A percentile compares a stretch with the other conserved stretches of the same genome.
These are phyloP conservation scores for Oligia strigilis DNA, from an alignment of 2,888 invertebrate species.

Conservation along the genomic window DNA sequence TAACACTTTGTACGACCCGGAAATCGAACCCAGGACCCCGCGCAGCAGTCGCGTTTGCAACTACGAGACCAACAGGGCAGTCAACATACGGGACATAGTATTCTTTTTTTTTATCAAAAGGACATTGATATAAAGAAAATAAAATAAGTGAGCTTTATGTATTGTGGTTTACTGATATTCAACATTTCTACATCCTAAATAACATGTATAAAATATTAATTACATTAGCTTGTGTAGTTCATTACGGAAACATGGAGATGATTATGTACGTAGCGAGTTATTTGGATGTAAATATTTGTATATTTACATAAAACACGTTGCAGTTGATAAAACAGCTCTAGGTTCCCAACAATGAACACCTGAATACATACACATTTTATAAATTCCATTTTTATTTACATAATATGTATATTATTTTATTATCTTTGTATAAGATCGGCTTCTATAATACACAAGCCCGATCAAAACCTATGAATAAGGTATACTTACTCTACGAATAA, in stretches of 20 bases:
- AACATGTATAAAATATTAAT: slow-evolving; percentile 56
- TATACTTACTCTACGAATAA: too few species aligned
- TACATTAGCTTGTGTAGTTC: slow-evolving; percentile 21
- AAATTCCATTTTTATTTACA: slow-evolving; percentile 48
- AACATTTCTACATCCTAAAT: slow-evolving; percentile 45
- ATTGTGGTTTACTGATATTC: slow-evolving; percentile 39
- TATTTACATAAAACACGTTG: too few species aligned
- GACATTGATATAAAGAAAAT: neutral
- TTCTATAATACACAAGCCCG: slow-evolving; percentile 24
- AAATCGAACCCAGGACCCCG: too few species aligned
- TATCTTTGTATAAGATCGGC: slow-evolving; percentile 23
- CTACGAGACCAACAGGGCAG: too few species aligned
- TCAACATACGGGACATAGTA: too few species aligned
- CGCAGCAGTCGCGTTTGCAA: too few species aligned
- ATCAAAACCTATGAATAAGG: slow-evolving; percentile 15
- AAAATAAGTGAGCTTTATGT: slow-evolving; percentile 13
- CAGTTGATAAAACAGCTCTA: slow-evolving; percentile 31
- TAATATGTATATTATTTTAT: slow-evolving; percentile 10
- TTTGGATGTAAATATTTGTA: slow-evolving; percentile 3
- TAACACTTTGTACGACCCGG: too few species aligned
- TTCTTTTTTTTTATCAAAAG: too few species aligned
- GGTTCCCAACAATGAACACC: slow-evolving; percentile 29
- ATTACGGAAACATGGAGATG: slow-evolving; percentile 30
- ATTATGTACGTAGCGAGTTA: slow-evolving; percentile 5
- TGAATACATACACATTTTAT: slow-evolving; percentile 41